Percentiles rank a stretch among this genome's conserved stretches.
These are phyloP conservation scores for Scrobipalpa costella DNA, from an alignment of 2,888 invertebrate genomes.

Conservation along the genomic window DNA sequence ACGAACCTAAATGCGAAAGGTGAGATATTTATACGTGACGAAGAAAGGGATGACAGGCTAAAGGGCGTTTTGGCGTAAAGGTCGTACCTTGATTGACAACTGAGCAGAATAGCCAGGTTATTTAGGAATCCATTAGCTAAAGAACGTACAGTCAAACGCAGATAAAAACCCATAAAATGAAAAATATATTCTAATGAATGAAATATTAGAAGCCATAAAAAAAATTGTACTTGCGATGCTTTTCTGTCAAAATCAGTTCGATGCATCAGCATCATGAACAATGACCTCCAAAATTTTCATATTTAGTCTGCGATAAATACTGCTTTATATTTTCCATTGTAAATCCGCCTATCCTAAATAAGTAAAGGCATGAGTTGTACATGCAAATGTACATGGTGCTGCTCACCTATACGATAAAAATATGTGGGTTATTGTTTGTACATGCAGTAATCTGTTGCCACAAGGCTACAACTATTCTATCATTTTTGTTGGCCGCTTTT, in stretches of 20 bases:
- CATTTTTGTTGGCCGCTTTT: constrained; percentile 21
- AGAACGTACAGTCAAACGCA: not conserved
- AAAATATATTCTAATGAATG: not conserved
- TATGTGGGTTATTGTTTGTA: constrained; percentile 1
- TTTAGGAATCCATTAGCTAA: constrained; percentile 16
- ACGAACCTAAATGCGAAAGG: constrained; percentile 46
- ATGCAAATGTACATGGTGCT: no score
- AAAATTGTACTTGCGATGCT: no score
- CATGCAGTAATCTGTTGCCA: constrained; percentile 9
- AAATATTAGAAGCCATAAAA: no score
- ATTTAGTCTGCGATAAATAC: no score
- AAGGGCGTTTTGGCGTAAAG: constrained; percentile 54
- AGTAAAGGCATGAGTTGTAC: no score
- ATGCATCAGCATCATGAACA: not conserved
- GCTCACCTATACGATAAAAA: no score
- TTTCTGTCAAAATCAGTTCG: no score
- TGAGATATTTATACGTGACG: constrained; percentile 58
- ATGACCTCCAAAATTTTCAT: no score
- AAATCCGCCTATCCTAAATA: no score
- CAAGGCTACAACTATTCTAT: constrained; percentile 11
- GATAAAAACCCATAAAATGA: not conserved
- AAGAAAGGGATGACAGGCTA: constrained; percentile 53
- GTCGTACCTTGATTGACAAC: constrained; percentile 61
- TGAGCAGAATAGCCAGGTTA: constrained; percentile 51
- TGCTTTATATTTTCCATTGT: no score